Conservation (phyloP, 2,113 vertebrate genomes). For the Glaucidium brasilianum region DNA sequence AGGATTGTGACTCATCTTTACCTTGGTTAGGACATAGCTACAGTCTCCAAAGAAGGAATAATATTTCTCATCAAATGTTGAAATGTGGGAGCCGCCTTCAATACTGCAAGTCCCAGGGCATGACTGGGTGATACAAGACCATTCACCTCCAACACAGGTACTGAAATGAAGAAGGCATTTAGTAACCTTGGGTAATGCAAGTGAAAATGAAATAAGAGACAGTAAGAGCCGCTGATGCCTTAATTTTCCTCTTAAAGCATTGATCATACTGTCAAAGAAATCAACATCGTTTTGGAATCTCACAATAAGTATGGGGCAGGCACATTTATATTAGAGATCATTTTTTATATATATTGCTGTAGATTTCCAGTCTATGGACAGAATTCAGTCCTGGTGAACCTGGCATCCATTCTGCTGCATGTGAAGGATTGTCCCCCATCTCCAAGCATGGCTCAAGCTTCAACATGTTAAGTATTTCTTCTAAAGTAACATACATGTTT, state of each 20-base stretch:
- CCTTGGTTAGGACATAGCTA: slow-evolving; percentile 78
- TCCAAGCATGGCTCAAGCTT: background rate
- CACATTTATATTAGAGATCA: background rate
- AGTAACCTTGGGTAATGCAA: background rate
- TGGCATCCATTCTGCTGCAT: background rate
- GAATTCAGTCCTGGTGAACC: background rate
- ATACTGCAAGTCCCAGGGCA: slow-evolving; percentile 75
- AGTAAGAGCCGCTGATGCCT: background rate
- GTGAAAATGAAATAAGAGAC: background rate
- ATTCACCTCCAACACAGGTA: slow-evolving; percentile 73
- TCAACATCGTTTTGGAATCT: background rate
- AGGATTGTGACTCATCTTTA: background rate
- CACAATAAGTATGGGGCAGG: background rate
- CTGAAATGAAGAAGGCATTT: slow-evolving; percentile 41
- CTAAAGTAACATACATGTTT: background rate
- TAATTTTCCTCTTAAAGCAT: background rate
- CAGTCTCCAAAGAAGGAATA: slow-evolving; percentile 81
- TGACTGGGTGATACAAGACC: slow-evolving; percentile 64
- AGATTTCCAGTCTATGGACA: background rate
- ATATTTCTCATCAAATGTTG: slow-evolving; percentile 73
- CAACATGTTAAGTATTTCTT: background rate
- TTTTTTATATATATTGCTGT: background rate
- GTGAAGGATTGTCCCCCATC: background rate
- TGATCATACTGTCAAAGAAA: background rate
- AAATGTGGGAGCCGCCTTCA: slow-evolving; percentile 77